Percentiles rank a stretch among this genome's conserved stretches.
These are phyloP conservation scores for Machimus atricapillus DNA, from an alignment of 2,888 invertebrate genomes.

Conservation along the genomic window DNA sequence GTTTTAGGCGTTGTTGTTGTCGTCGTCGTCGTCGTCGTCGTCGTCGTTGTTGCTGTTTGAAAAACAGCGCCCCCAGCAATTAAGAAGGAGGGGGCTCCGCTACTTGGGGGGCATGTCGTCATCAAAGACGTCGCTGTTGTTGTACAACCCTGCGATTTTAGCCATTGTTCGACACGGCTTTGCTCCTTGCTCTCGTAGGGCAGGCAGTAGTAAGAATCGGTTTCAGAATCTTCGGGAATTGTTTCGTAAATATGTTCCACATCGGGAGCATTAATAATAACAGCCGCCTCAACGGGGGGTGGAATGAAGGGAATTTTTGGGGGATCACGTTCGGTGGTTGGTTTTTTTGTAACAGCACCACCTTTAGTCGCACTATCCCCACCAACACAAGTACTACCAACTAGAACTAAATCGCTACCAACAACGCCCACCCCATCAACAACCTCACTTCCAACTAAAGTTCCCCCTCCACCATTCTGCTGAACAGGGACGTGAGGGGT, in stretches of 20 bases:
- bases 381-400: neutral
- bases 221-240: conserved; percentile 65
- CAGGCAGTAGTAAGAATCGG: conserved; percentile 67
- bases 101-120: neutral
- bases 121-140: neutral
- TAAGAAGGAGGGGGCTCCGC: neutral
- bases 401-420: too few species aligned
- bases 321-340: neutral
- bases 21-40: too few species aligned
- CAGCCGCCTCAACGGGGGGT: conserved; percentile 49
- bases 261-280: conserved; percentile 52
- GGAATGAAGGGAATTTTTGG: neutral
- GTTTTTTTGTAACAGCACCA: neutral
- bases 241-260: conserved; percentile 69
- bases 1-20: neutral
- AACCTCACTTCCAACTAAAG: too few species aligned
- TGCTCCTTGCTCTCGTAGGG: conserved; percentile 62
- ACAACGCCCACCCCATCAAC: too few species aligned
- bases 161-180: conserved; percentile 50
- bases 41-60: neutral
- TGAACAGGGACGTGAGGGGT: too few species aligned
- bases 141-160: conserved; percentile 46
- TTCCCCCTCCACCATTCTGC: too few species aligned
- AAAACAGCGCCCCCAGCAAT: neutral
- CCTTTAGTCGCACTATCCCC: neutral